phyloP scores from a whole-genome alignment of 2,113 vertebrate genomes.

The Pseudorectes ferrugineus region DNA sequence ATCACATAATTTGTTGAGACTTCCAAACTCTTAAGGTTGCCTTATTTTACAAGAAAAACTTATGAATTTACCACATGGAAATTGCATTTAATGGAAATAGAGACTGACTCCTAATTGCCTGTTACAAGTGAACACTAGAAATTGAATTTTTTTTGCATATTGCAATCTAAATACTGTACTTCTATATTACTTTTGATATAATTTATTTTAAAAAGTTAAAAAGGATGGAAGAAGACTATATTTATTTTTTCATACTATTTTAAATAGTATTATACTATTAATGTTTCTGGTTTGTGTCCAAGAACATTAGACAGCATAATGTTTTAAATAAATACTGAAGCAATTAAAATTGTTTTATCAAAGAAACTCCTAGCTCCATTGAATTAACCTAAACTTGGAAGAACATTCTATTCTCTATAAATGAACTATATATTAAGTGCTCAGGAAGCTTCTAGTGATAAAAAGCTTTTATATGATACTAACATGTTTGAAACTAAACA shows the following conservation, averaged over 20 bases:
- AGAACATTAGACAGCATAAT: not conserved
- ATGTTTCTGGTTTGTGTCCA: not conserved
- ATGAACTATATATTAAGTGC: not conserved
- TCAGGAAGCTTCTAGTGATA: not conserved
- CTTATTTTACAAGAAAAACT: not conserved
- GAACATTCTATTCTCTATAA: not conserved
- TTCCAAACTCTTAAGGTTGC: not conserved
- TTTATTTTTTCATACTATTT: not conserved
- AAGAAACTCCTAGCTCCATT: not conserved
- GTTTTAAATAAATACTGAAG: not conserved
- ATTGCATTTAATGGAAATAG: not conserved
- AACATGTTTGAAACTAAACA: not conserved
- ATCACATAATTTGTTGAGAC: not conserved
- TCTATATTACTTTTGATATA: not conserved
- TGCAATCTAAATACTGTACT: not conserved
- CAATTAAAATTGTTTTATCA: not conserved
- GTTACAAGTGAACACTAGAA: not conserved
- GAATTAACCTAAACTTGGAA: not conserved
- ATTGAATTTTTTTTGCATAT: not conserved
- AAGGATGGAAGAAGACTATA: not conserved
- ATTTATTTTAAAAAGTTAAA: not conserved
- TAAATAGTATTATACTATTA: slow-evolving; percentile 3
- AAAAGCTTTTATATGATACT: not conserved
- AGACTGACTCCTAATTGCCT: not conserved
- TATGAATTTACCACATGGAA: not conserved